These are phyloP conservation scores for Sinhomidia bicolor DNA, from an alignment of 2,888 invertebrate genomes.

Conservation along the genomic window DNA sequence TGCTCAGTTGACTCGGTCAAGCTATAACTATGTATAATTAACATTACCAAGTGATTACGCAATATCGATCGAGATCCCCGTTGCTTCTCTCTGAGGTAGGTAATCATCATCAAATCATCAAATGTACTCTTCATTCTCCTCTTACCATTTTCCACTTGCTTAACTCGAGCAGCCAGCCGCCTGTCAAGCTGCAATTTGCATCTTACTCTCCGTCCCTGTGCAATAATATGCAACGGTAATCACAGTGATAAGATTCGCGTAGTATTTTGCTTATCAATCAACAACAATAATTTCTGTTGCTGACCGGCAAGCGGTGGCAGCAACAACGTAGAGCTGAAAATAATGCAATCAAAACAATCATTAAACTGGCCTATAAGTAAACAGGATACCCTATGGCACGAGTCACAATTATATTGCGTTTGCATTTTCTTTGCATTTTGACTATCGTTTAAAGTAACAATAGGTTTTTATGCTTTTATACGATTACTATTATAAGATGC, in stretches of 20 bases:
- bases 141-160: background rate
- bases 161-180: background rate
- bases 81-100: no score
- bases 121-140: background rate
- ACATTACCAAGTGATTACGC: background rate
- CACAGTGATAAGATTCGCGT: no score
- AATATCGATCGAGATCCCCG: background rate
- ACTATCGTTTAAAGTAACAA: background rate
- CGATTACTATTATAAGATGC: background rate
- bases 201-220: no score
- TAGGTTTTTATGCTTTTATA: background rate
- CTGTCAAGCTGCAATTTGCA: conserved; percentile 14
- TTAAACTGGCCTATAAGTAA: background rate
- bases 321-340: background rate
- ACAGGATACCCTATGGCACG: conserved; percentile 39
- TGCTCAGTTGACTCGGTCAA: no score
- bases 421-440: background rate
- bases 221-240: no score
- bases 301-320: background rate
- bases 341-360: conserved; percentile 16
- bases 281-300: no score
- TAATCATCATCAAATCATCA: background rate
- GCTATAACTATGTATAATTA: background rate
- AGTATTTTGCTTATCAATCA: no score
- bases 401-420: background rate